These are phyloP conservation scores for Dioctria rufipes DNA, from an alignment of 2,888 invertebrate species.

Conservation along the genomic window DNA sequence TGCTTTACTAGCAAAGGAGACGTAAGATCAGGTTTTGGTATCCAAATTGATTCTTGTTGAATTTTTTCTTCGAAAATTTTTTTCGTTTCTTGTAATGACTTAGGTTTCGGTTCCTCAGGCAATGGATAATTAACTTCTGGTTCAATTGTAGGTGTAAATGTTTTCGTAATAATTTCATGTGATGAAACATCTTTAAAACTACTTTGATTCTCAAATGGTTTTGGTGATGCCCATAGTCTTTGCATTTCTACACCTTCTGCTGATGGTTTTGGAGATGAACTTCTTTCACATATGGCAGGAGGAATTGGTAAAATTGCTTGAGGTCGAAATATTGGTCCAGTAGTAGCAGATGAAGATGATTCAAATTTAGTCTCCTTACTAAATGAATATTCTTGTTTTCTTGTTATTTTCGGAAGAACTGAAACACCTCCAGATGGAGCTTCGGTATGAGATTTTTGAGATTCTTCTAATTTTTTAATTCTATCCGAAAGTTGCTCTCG, in stretches of 20 bases:
- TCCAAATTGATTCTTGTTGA: slow-evolving; percentile 59
- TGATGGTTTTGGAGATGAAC: slow-evolving; percentile 75
- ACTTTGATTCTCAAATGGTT: slow-evolving; percentile 64
- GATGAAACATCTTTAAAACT: slow-evolving; percentile 58
- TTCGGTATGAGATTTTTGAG: slow-evolving; percentile 73
- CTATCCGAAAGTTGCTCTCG: slow-evolving; percentile 75
- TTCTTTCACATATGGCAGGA: slow-evolving; percentile 65
- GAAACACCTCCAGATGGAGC: slow-evolving; percentile 75
- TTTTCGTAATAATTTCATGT: slow-evolving; percentile 59
- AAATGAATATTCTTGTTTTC: slow-evolving; percentile 61
- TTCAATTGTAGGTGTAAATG: slow-evolving; percentile 55
- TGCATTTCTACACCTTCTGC: slow-evolving; percentile 79
- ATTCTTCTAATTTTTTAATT: slow-evolving; percentile 76
- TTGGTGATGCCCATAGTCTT: slow-evolving; percentile 76
- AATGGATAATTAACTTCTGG: slow-evolving; percentile 60
- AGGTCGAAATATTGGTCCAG: slow-evolving; percentile 69
- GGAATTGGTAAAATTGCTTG: slow-evolving; percentile 66
- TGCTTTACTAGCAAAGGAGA: slow-evolving; percentile 73
- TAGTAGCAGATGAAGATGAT: slow-evolving; percentile 51
- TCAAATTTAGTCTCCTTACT: slow-evolving; percentile 67
- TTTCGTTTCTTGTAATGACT: slow-evolving; percentile 64
- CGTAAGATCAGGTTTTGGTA: slow-evolving; percentile 68
- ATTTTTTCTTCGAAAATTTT: slow-evolving; percentile 64
- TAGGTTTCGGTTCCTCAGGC: slow-evolving; percentile 63
- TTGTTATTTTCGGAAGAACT: slow-evolving; percentile 71